Percentiles rank a stretch among this genome's conserved stretches.
Conservation (phyloP, 1,140 invertebrate species). For the Hormaphis cornu region DNA sequence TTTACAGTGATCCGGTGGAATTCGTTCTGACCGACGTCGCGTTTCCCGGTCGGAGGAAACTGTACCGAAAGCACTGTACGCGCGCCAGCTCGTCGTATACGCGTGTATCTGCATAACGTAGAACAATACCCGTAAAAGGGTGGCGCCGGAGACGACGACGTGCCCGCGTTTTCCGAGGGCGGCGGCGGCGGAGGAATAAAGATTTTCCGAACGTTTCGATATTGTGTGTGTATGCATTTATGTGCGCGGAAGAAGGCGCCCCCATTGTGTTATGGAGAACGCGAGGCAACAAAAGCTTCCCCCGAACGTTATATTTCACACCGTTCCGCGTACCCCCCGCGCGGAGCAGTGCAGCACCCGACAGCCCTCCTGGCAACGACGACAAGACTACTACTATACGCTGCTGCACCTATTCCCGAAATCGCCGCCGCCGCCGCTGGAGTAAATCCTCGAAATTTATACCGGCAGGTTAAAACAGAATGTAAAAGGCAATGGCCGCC, state of each 20-base stretch:
- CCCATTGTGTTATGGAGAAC: background rate
- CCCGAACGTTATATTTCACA: conserved; percentile 29
- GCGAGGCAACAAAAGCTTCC: conserved; percentile 18
- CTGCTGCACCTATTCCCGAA: background rate
- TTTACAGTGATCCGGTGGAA: too few species aligned
- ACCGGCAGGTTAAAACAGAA: conserved; percentile 30
- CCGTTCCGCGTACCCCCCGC: background rate
- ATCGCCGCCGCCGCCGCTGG: background rate
- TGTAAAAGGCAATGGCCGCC: conserved; percentile 28
- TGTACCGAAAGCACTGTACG: too few species aligned
- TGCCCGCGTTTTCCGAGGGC: too few species aligned
- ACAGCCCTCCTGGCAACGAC: background rate
- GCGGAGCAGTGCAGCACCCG: background rate
- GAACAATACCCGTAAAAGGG: too few species aligned
- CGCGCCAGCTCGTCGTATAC: too few species aligned
- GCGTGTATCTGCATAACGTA: too few species aligned
- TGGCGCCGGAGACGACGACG: too few species aligned
- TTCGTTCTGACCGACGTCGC: too few species aligned
- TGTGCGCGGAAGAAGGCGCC: background rate
- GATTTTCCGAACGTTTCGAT: conserved; percentile 18
- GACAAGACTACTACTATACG: background rate
- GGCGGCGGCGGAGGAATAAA: background rate
- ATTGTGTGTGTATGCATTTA: background rate
- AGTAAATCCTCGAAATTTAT: conserved; percentile 30
- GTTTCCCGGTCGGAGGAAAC: too few species aligned